Evolutionary conservation across 2,797 vertebrate species (phyloP).

Genomic region (Eulemur rubriventer): DNA sequence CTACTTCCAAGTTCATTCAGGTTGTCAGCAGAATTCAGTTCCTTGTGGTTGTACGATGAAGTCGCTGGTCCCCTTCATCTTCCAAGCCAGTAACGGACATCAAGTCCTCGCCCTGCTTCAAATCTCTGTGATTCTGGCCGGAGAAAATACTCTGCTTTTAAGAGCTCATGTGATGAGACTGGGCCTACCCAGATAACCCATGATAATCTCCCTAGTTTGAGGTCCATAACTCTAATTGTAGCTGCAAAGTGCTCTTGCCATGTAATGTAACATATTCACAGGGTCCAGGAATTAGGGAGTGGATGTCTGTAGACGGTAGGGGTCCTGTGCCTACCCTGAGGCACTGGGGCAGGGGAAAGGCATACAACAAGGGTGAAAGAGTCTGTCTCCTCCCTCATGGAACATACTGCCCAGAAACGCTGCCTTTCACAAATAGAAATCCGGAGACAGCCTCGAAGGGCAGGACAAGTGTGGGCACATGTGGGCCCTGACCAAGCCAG

Average conservation of each 20-base stretch:
- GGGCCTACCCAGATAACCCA: neutral
- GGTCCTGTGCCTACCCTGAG: neutral
- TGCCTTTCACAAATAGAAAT: neutral
- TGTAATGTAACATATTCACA: neutral
- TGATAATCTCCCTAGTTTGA: neutral
- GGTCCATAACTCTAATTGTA: neutral
- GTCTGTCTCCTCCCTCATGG: neutral
- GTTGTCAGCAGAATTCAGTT: constrained; percentile 17
- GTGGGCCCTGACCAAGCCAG: neutral
- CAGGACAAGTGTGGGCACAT: neutral
- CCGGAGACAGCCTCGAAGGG: neutral
- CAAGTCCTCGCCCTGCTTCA: neutral
- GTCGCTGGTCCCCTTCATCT: neutral
- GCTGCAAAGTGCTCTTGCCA: neutral
- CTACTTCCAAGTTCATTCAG: neutral
- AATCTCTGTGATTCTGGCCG: neutral
- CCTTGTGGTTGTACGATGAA: neutral
- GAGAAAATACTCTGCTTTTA: constrained; percentile 29
- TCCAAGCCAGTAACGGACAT: neutral
- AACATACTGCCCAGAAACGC: neutral
- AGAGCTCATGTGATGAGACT: neutral
- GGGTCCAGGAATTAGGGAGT: neutral
- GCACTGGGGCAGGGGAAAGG: neutral
- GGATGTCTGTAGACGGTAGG: neutral
- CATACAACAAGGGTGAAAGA: neutral